Evolutionary conservation across 2,113 vertebrate species (phyloP), one percentile per base, ranked within the genome.

Genomic region (Parus major): DNA sequence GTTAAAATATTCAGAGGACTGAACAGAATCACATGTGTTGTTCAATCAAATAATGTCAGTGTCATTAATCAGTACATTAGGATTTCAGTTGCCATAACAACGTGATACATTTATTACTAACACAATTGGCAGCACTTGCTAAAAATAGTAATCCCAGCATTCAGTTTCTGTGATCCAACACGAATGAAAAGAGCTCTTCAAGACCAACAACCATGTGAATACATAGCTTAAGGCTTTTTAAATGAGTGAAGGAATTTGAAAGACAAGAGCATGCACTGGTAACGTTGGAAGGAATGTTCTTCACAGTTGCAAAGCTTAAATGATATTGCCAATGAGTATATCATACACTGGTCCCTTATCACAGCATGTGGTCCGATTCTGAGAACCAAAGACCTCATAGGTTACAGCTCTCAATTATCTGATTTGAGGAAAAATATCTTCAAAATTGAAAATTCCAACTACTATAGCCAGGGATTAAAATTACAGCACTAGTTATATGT

Each of bases 11-110:
- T 95, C 90, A 92, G 88, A 93, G 82, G 50, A 88, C 9, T 66
- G 52, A 97, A 91, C 42, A 88, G 42, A 70, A 87, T 83, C 73
- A 96, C 89, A 78, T 46, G 61, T 96, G 78, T 82, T 79, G 75
- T 76, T 94, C 95, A 92, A 97, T 92, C 94, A 96, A 85, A 70
- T 69, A 95, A 91, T 93, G 95, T 94, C 95, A 95, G 82, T 89
- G 88, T 95, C 93, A 96, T 94, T 97, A 97, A 96, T 96, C 95
- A 97, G 93, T 92, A 88, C 93, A 90, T 96, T 88, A 95, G 79
- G 76, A 95, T 94, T 97, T 93, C 86, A 75, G 97, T 97, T 98
- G 88, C 96, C 93, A 96, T 97, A 95, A 95, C 97, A 97, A 98
- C 97, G 33, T 68, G 80, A 97, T 83, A 96, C 89, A 97, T 95